Conservation (phyloP, 2,113 vertebrate species). For the Odontesthes bonariensis region DNA sequence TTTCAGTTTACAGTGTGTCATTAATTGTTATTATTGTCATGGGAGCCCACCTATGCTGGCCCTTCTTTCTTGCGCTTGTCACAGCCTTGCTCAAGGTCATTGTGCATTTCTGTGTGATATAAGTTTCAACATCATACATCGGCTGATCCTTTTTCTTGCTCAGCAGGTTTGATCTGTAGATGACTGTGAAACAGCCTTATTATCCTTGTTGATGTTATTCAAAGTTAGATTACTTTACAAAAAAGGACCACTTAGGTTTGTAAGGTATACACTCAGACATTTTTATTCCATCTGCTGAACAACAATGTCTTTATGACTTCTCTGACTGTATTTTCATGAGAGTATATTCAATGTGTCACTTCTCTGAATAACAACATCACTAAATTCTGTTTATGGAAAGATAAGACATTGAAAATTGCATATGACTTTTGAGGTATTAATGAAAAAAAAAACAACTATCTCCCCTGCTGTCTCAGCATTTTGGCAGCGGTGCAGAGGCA, state of each 20-base stretch:
- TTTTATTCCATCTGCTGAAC: background rate
- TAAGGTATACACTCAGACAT: constrained; percentile 3
- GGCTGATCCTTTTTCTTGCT: constrained; percentile 22
- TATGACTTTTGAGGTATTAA: constrained; percentile 13
- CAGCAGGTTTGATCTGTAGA: constrained; percentile 26
- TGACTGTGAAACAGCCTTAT: constrained; percentile 36
- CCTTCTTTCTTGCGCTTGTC: background rate
- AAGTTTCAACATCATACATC: background rate
- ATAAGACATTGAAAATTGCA: background rate
- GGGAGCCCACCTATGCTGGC: background rate
- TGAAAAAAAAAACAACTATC: background rate
- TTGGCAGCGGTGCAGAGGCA: constrained; percentile 22
- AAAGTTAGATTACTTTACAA: background rate
- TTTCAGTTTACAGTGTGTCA: constrained; percentile 2
- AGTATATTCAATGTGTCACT: background rate
- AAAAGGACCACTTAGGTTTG: background rate
- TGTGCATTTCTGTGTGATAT: constrained; percentile 2
- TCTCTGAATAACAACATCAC: background rate
- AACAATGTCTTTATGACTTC: background rate
- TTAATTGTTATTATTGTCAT: constrained; percentile 20
- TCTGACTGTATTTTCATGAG: background rate
- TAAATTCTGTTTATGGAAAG: background rate
- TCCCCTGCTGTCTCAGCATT: constrained; percentile 18
- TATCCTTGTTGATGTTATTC: constrained; percentile 25
- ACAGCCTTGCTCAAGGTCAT: constrained; percentile 14